Base-by-base conservation (phyloP, 2,113 vertebrate genomes). In the Notarius quadriscutis region DNA sequence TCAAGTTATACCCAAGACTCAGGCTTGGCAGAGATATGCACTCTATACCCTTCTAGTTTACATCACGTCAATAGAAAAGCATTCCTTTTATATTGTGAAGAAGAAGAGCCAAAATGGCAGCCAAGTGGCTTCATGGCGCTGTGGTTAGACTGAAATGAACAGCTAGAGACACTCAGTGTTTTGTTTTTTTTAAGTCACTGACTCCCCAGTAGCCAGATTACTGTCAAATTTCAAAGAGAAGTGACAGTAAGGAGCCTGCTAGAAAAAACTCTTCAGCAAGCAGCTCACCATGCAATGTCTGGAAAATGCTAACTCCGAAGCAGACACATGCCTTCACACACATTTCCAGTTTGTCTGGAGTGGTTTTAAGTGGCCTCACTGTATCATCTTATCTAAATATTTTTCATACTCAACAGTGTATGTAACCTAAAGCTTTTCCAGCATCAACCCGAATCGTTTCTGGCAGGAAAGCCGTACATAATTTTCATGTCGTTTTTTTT, bases 381-480 rank as follows among this genome's bases (percentile, higher is more conserved):
- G 53, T 50, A 50, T 30, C 53, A 27, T 11, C 58, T 63, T 63
- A 82, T 82, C 81, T 41, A 63, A 50, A 82, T 82, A 27, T 27
- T 63, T 63, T 63, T 51, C 84, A 85, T 72, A 77, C 48, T 75
- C 71, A 74, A 41, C 20, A 84, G 69, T 75, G 17, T 63, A 7
- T 48, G 71, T n/a, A 72, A 62, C 18, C 55, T 85, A 72, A 78
- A 58, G 78, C 27, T 30, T 79, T 57, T 74, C 60, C 67, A 25
- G 57, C 71, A 51, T 41, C 14, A 34, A 0, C 72, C 72, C 22
- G 55, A 25, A 50, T 63, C 34, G 8, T 79, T 9, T 65, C 25
- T 27, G 72, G 63, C 57, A 51, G 71, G 22, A 48, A 62, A 27
- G 7, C 69, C 30, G 20, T 48, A 25, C 34, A 57, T 53, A 9